phyloP scores from a whole-genome alignment of 2,113 vertebrate species.

The Oophaga pumilio region DNA sequence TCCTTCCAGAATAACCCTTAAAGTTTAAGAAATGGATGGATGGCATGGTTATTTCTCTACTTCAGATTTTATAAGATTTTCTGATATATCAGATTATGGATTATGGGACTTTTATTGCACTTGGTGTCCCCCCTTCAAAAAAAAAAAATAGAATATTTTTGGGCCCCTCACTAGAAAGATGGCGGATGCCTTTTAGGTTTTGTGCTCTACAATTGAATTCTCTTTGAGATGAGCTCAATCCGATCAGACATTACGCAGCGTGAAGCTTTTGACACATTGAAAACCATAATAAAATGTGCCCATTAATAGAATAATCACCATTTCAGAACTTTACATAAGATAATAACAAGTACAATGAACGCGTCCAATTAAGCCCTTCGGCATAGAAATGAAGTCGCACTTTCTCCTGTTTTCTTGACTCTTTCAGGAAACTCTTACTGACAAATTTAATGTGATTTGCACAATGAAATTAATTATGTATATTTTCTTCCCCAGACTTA shows the following conservation, averaged over 20 bases:
- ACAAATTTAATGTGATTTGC: conserved; percentile 11
- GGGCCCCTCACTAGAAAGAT: neutral
- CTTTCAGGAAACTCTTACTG: neutral
- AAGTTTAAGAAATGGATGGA: too few relatives aligned
- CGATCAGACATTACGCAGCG: neutral
- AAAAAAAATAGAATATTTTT: neutral
- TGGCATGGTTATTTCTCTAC: too few relatives aligned
- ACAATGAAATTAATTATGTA: conserved; percentile 27
- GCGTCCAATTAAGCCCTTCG: neutral
- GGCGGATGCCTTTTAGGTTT: neutral
- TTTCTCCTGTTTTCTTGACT: neutral
- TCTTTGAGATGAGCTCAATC: neutral
- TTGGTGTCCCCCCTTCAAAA: too few relatives aligned
- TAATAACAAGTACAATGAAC: neutral
- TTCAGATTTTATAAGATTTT: too few relatives aligned
- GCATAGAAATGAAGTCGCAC: neutral
- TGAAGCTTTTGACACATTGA: neutral
- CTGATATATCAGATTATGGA: too few relatives aligned
- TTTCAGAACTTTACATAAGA: neutral
- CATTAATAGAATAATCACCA: conserved; percentile 2
- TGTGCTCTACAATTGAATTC: neutral
- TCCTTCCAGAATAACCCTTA: too few relatives aligned
- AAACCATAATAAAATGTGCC: neutral
- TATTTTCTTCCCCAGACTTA: conserved; percentile 16
- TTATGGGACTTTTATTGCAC: too few relatives aligned